Percentiles rank a stretch among this genome's conserved stretches.
Conservation (phyloP, 2,113 vertebrate genomes). For the Dicaeum eximium region DNA sequence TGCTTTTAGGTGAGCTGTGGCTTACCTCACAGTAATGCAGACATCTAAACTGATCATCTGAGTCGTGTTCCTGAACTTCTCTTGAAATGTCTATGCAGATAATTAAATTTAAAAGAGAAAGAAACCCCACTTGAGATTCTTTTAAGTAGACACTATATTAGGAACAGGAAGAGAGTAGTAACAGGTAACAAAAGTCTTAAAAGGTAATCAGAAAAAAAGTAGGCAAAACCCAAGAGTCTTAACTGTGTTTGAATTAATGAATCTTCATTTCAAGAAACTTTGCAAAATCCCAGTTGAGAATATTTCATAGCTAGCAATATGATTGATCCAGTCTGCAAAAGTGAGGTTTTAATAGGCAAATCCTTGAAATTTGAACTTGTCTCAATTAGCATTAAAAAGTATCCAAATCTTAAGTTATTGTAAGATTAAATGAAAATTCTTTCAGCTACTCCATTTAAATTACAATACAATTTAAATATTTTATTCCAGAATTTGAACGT, state of each 20-base stretch:
- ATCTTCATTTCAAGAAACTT: neutral
- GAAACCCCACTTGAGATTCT: neutral
- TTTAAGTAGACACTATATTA: neutral
- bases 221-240: neutral
- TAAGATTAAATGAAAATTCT: neutral
- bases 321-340: neutral
- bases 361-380: neutral
- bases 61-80: neutral
- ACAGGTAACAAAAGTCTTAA: neutral
- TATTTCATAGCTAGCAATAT: neutral
- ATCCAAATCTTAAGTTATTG: neutral
- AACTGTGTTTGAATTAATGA: neutral
- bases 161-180: neutral
- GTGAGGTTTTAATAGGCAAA: neutral
- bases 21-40: neutral
- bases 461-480: neutral
- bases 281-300: neutral
- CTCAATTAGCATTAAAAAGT: neutral
- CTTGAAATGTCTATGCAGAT: neutral
- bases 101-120: neutral
- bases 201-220: neutral
- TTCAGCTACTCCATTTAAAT: neutral
- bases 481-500: neutral
- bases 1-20: neutral
- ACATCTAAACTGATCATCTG: neutral